phyloP scores from a whole-genome alignment of 2,888 invertebrate genomes.

The Xylophagus ater region DNA sequence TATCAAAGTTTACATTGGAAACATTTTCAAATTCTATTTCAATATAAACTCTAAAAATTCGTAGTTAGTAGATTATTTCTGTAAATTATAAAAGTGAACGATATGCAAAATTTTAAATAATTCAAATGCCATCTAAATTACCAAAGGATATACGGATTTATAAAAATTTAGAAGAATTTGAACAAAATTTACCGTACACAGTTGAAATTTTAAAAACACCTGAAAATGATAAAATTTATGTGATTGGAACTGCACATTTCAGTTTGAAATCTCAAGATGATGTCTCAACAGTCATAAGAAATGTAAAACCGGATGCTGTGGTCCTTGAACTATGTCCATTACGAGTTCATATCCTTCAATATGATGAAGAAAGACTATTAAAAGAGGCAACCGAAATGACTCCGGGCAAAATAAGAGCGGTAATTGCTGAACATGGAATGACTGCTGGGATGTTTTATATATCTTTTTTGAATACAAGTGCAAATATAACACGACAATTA shows the following conservation, averaged over 20 bases:
- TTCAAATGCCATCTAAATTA: no score
- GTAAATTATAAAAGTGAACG: no score
- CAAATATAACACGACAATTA: conserved; percentile 76
- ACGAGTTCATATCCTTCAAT: conserved; percentile 67
- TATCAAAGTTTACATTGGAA: no score
- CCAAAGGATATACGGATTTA: conserved; percentile 11
- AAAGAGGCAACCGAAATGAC: conserved; percentile 74
- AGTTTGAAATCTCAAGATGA: conserved; percentile 85
- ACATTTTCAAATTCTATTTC: no score
- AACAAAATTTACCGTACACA: conserved; percentile 39
- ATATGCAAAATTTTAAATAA: no score
- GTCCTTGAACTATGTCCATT: conserved; percentile 82
- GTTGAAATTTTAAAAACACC: conserved; percentile 61
- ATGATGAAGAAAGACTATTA: conserved; percentile 78
- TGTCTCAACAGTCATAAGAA: conserved; percentile 49
- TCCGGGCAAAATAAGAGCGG: conserved; percentile 46
- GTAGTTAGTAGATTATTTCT: no score
- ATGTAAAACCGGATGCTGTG: conserved; percentile 56
- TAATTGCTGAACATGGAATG: conserved; percentile 19
- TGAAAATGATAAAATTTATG: conserved; percentile 70
- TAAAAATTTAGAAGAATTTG: conserved; percentile 19
- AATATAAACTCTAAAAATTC: no score
- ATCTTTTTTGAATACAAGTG: conserved; percentile 75
- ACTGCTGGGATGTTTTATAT: conserved; percentile 67
- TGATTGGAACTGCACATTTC: conserved; percentile 93